Conservation (phyloP, 1,140 invertebrate species). For the Drosophila willistoni region DNA sequence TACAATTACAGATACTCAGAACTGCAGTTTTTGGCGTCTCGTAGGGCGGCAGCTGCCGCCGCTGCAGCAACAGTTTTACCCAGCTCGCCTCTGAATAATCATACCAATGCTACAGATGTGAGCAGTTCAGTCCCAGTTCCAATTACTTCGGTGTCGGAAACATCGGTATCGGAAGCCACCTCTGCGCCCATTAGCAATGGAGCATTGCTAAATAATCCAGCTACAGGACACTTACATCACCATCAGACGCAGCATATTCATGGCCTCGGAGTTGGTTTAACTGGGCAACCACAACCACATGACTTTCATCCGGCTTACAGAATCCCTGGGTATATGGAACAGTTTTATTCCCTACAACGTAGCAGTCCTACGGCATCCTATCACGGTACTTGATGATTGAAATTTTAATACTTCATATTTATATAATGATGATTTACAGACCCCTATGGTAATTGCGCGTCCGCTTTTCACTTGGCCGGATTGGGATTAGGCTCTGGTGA, state of each 20-base stretch:
- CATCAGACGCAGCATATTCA: constrained; percentile 52
- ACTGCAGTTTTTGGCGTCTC: constrained; percentile 76
- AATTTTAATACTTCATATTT: background rate
- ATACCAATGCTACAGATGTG: constrained; percentile 48
- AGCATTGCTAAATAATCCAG: constrained; percentile 23
- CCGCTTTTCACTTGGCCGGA: constrained; percentile 73
- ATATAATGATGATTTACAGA: constrained; percentile 43
- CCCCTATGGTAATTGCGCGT: constrained; percentile 68
- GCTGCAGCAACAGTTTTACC: constrained; percentile 77
- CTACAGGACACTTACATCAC: constrained; percentile 36
- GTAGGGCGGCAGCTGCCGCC: constrained; percentile 81
- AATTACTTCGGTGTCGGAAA: constrained; percentile 22
- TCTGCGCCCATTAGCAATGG: constrained; percentile 29
- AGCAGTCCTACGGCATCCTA: constrained; percentile 84
- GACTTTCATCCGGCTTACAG: constrained; percentile 87
- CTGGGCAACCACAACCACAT: constrained; percentile 60
- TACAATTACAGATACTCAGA: constrained; percentile 70
- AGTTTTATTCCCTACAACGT: constrained; percentile 87
- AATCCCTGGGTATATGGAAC: constrained; percentile 88
- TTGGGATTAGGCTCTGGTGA: constrained; percentile 74
- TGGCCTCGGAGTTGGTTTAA: constrained; percentile 33
- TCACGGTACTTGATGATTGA: constrained; percentile 81
- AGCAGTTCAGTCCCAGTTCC: constrained; percentile 52
- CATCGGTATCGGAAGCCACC: constrained; percentile 31
- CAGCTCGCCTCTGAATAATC: constrained; percentile 30